Evolutionary conservation across 1,140 invertebrate genomes (phyloP), one percentile per base, ranked within the genome.

Genomic region (Branchinecta lynchi): DNA sequence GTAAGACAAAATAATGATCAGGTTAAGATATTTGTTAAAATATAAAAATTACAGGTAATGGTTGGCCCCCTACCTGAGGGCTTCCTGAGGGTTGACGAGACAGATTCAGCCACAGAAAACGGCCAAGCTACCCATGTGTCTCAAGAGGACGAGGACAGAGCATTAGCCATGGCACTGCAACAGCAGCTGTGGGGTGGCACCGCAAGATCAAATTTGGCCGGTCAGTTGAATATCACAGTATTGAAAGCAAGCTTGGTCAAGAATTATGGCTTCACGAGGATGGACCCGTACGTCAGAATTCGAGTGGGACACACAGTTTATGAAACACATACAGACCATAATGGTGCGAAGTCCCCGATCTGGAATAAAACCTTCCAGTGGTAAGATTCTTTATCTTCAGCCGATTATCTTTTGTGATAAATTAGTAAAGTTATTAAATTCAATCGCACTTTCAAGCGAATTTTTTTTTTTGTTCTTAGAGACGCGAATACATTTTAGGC

Each of bases 281-380:
- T 97, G 94, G 93, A 97, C 80, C 93, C 93, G 0, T 97, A 97
- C 79, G 91, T 91, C n/a, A 82, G 93, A 74, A 77, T 97, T 66
- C 83, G 92, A 74, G 85, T 98, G 46, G 95, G 93, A 3, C 92
- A 96, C 78, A 86, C 86, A 72, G 87, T 96, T 51, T 96, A 95
- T 80, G 94, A 98, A 81, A 97, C 94, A 0, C 92, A 92, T 71
- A 96, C 93, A 6, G 89, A 91, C 76, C 84, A 88, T 66, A 96
- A 92, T 81, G 95, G 93, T 68, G 93, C 92, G n/a, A 96, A 94
- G 79, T 93, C 89, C 78, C 95, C 95, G 17, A 82, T 86, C 73
- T 97, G 94, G 94, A 93, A 95, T 77, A 94, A 95, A 84, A 86
- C 88, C 70, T 86, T 96, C 74, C 88, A 93, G 75, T 90, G 89